Base-by-base conservation (phyloP, 2,797 vertebrate species). In the Rhyacichthys aspro region DNA sequence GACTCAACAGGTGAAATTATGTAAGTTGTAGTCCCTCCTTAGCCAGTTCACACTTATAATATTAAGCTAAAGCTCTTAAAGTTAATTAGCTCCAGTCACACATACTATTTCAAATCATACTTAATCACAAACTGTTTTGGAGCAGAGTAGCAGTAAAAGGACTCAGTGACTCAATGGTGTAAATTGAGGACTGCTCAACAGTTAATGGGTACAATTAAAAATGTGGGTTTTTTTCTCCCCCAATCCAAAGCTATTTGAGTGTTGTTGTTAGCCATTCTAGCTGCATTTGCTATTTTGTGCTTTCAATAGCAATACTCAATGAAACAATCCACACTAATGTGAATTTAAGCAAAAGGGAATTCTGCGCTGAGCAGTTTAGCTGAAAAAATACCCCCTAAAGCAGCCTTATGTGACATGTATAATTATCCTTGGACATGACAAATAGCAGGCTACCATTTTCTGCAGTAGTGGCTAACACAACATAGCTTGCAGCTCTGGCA, bases 1-100 rank as follows among this genome's bases (percentile, higher is more conserved):
- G 45, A 45, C 18, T 32, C 28, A 60, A 48, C 48, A 63, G 61
- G 55, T 56, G 5, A 61, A 56, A 57, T 49, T 49, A 37, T 47
- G 7, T 36, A 33, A 60, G 42, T 32, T 43, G 11, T 33, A 32
- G 11, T 36, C 6, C 38, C 14, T 48, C 34, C 32, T 43, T 11
- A 53, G 32, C 19, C 39, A 38, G 33, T 55, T 57, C 52, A n/a
- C 7, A 15, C 16, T 49, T 15, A 5, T 28, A 49, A 36, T 34
- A 16, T 48, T 32, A 47, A 14, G 14, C 44, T 49, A 37, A 67
- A 41, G 34, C 43, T 41, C 32, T 11, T 49, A 15, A 58, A 28
- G 53, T 47, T 66, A 77, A 73, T 48, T 15, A 76, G 55, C 64
- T 74, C 53, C 60, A 77, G 72, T 67, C 56, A 64, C 33, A 33